Base-by-base conservation (phyloP, 2,113 vertebrate genomes). In the Cheirogaleus medius region DNA sequence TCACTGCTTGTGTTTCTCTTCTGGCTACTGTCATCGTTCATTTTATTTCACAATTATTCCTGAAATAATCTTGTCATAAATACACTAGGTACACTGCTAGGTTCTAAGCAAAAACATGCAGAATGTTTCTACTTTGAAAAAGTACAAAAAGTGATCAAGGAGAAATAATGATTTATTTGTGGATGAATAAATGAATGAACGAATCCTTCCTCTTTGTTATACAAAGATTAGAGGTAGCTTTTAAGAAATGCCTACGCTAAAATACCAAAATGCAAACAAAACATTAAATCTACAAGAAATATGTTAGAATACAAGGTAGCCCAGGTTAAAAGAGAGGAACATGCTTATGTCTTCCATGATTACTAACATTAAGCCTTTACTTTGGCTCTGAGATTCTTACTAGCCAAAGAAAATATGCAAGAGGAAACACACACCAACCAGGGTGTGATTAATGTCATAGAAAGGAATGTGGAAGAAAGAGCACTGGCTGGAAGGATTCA, bases 181-280 rank as follows among this genome's bases (percentile, higher is more conserved):
- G 18, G 34, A 44, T 91, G 15, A 86, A 58, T 63, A 44, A 14
- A 87, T 63, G 34, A 83, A 74, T 52, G 17, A 90, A 90, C n/a
- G 76, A 80, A 95, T 63, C 15, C 18, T 88, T 34, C 37, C 71
- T 68, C 10, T 63, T 63, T 8, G 42, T 81, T 49, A 52, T 44
- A 44, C 20, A 58, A 71, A 81, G n/a, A 71, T n/a, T 52, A 58
- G 37, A 64, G 21, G 39, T 58, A 39, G 54, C 44, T 78, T 84
- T 91, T 63, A 76, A 83, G 47, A 86, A 96, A 94, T 56, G 17
- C 9, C 21, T 69, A 63, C 1, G n/a, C 29, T n/a, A 71, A 90
- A 92, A 44, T 23, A 88, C 18, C 54, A 92, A 96, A 88, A 82
- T 77, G 5, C 66, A 91, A 92, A 49, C 4, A 21, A 94, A 95